Base-by-base conservation (phyloP, 2,888 invertebrate species). In the Ochlodes sylvanus region DNA sequence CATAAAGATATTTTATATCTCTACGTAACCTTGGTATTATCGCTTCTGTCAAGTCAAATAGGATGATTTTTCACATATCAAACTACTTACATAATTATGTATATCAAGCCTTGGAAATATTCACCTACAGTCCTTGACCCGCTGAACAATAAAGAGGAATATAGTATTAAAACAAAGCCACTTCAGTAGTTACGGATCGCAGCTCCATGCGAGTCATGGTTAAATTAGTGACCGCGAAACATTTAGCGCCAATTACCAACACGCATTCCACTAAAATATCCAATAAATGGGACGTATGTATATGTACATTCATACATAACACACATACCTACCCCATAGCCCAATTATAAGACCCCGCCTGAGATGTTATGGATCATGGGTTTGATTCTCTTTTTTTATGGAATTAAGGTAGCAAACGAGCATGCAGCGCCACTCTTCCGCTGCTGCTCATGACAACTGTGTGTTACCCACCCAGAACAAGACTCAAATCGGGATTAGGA, bases 191-290 rank as follows among this genome's bases (percentile, higher is more conserved):
- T 32, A 41, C 19, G 6, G 21, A 62, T 27, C 3, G 70, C 68
- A 32, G 32, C 27, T 15, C 14, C 27, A 54, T 7, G 9, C n/a
- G 19, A 74, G 73, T 71, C 76, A 79, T 80, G 79, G 77, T 81
- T 84, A 80, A 79, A 81, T 81, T 73, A 69, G 77, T 80, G 78
- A 79, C 79, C 79, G 72, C 80, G 76, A 79, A 79, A 77, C 75
- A 74, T 71, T 82, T 81, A 78, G 75, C 75, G 78, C 76, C 82
- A 85, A 84, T 84, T 82, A 77, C 75, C 72, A 64, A 70, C 71
- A 75, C 74, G 70, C 77, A 73, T 77, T 50, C 50, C 50, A 50
- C 9, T 50, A 47, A 7, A 15, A 12, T 17, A 50, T 19, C 50
- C 19, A 47, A 19, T 19, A 50, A 15, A 44, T 15, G n/a, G 44